Conservation (phyloP, 2,888 invertebrate genomes). For the Hirtodrosophila histrioides region DNA sequence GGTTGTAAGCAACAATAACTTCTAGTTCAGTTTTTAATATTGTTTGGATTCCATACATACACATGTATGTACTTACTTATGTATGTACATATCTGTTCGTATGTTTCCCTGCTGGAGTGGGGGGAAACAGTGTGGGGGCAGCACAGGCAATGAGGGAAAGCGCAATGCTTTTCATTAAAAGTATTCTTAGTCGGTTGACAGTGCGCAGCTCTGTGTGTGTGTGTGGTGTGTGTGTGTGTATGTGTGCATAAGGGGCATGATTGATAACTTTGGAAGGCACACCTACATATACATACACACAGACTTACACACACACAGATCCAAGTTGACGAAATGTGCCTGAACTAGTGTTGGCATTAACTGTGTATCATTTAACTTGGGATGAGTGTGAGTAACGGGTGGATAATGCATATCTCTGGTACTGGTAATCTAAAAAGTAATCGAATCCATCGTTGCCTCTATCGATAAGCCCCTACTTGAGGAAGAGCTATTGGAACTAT, state of each 20-base stretch:
- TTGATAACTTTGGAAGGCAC: conserved; percentile 41
- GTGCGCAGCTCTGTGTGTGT: conserved; percentile 15
- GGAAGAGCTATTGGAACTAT: too few relatives aligned
- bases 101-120: neutral
- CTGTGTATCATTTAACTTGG: too few relatives aligned
- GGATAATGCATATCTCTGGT: too few relatives aligned
- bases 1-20: conserved; percentile 60
- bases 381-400: too few relatives aligned
- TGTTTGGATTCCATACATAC: conserved; percentile 63
- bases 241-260: conserved; percentile 21
- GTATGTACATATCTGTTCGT: conserved; percentile 7
- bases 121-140: too few relatives aligned
- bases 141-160: conserved; percentile 1
- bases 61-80: neutral
- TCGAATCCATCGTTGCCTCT: too few relatives aligned
- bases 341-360: neutral
- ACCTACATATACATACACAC: conserved; percentile 1
- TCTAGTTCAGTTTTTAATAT: conserved; percentile 77
- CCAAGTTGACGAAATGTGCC: neutral
- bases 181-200: conserved; percentile 67
- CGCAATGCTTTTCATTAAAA: conserved; percentile 70
- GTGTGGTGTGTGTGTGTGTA: conserved; percentile 7
- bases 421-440: too few relatives aligned
- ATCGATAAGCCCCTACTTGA: too few relatives aligned
- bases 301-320: neutral